Evolutionary conservation across 2,797 vertebrate genomes (phyloP).

Genomic region (Melanotaenia maccullochi): DNA sequence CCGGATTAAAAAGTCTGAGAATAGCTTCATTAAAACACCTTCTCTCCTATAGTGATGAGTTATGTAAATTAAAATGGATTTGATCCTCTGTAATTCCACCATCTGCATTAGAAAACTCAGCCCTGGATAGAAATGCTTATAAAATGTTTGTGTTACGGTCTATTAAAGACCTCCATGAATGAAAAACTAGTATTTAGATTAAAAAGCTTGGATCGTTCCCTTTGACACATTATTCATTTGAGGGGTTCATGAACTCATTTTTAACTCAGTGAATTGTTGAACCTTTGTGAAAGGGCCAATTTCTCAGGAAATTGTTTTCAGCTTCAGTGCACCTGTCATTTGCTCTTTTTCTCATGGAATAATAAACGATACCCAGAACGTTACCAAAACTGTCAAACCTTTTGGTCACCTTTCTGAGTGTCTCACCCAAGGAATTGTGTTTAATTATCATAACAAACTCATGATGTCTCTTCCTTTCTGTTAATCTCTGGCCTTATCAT

Average conservation of each 20-base stretch:
- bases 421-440: conserved; percentile 17
- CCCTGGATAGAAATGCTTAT: conserved; percentile 15
- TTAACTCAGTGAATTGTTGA: conserved; percentile 30
- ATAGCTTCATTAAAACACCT: background rate
- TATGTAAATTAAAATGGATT: conserved; percentile 3
- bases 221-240: conserved; percentile 34
- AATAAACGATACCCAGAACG: conserved; percentile 51
- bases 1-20: background rate
- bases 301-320: conserved; percentile 59
- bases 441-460: conserved; percentile 36
- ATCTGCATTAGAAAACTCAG: conserved; percentile 7
- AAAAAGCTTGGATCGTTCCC: conserved; percentile 34
- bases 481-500: conserved; percentile 2
- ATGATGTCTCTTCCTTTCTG: conserved; percentile 2
- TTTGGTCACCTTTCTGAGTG: conserved; percentile 28
- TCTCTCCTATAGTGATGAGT: conserved; percentile 7
- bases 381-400: conserved; percentile 5
- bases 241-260: conserved; percentile 54
- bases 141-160: conserved; percentile 9
- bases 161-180: conserved; percentile 13
- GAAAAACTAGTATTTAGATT: conserved; percentile 11
- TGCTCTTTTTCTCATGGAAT: conserved; percentile 31
- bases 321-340: conserved; percentile 54
- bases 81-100: background rate
- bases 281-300: conserved; percentile 25